A percentile compares a stretch with the other conserved stretches of the same genome.
These are phyloP conservation scores for Coregonus suidteri DNA, from an alignment of 2,797 vertebrate genomes.

Conservation along the genomic window DNA sequence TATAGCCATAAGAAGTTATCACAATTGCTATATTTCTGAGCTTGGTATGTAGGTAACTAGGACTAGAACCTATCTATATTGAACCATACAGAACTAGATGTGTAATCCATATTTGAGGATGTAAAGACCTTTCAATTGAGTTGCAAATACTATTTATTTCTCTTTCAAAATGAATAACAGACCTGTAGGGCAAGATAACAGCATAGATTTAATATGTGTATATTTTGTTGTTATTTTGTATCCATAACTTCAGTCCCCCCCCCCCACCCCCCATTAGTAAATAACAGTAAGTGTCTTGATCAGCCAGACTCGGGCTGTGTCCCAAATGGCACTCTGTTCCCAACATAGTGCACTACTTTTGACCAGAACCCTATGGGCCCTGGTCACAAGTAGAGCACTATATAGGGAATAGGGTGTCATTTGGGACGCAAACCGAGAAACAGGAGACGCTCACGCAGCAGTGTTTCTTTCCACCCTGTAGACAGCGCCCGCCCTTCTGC, in stretches of 20 bases:
- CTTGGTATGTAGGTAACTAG: neutral
- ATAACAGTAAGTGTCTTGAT: neutral
- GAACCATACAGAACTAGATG: too few relatives aligned
- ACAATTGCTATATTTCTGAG: neutral
- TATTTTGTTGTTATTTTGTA: neutral
- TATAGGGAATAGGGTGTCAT: too few relatives aligned
- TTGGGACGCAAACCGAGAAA: neutral
- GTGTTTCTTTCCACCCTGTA: slow-evolving; percentile 17
- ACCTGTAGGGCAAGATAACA: neutral
- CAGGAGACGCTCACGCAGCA: neutral
- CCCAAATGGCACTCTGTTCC: too few relatives aligned
- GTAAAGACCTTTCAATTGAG: too few relatives aligned
- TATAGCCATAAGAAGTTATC: neutral
- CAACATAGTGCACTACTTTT: too few relatives aligned
- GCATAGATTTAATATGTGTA: neutral
- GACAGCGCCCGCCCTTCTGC: slow-evolving; percentile 61
- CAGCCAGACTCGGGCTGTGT: neutral
- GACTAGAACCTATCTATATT: neutral
- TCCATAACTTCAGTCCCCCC: neutral
- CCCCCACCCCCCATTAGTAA: neutral
- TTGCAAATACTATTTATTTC: neutral
- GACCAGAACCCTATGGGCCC: too few relatives aligned
- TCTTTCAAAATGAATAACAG: neutral
- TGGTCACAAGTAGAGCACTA: too few relatives aligned
- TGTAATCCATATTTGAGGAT: too few relatives aligned